Conservation (phyloP, 1,140 invertebrate genomes). For the Drosophila ficusphila region DNA sequence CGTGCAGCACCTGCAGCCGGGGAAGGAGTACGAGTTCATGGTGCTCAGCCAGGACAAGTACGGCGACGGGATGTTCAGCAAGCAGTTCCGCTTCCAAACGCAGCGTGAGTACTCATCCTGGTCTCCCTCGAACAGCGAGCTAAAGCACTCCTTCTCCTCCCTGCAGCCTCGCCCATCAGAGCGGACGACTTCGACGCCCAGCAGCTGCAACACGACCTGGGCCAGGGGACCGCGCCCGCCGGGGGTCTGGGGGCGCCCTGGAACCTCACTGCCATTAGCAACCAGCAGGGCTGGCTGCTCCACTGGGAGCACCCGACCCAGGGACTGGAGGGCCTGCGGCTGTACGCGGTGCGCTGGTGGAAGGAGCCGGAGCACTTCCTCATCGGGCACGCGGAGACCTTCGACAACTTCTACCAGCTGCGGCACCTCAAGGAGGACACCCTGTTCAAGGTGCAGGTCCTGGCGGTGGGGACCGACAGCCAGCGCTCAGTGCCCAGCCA, state of each 20-base stretch:
- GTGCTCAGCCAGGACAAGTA: slow-evolving; percentile 93
- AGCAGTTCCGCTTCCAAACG: slow-evolving; percentile 91
- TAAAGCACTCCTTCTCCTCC: too few relatives aligned
- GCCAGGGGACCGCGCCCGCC: slow-evolving; percentile 16
- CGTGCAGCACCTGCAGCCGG: slow-evolving; percentile 90
- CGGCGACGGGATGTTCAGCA: slow-evolving; percentile 96
- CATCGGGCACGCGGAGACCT: slow-evolving; percentile 87
- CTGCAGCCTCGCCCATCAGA: slow-evolving; percentile 36
- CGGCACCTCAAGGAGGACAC: slow-evolving; percentile 88
- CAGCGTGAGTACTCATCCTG: too few relatives aligned
- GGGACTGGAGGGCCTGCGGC: slow-evolving; percentile 86
- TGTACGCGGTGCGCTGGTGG: slow-evolving; percentile 87
- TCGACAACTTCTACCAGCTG: slow-evolving; percentile 87
- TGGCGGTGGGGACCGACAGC: slow-evolving; percentile 86
- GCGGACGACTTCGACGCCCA: slow-evolving; percentile 58
- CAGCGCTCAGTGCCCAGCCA: slow-evolving; percentile 86
- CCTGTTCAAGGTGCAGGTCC: slow-evolving; percentile 88
- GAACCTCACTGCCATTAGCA: slow-evolving; percentile 87
- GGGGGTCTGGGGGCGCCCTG: slow-evolving; percentile 86
- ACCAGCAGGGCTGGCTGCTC: slow-evolving; percentile 87
- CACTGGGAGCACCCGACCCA: slow-evolving; percentile 89
- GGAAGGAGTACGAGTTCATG: slow-evolving; percentile 95
- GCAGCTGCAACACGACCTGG: slow-evolving; percentile 52
- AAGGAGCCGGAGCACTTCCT: slow-evolving; percentile 86
- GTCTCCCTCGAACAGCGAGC: too few relatives aligned